Base-by-base conservation (phyloP, 2,888 invertebrate species). In the Prosopocoilus inquinatus region DNA sequence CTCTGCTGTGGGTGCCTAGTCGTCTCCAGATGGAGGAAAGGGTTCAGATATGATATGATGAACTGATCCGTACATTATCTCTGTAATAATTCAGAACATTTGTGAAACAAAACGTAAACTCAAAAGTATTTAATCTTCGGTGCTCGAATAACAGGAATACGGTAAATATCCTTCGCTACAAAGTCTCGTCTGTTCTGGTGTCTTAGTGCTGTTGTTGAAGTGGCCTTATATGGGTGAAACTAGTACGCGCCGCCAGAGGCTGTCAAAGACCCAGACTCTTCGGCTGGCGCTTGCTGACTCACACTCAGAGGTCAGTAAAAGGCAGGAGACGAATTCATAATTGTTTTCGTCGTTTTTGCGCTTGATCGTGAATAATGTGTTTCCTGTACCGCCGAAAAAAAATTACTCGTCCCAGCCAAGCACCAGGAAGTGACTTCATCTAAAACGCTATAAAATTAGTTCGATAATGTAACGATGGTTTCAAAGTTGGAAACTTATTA, bases 251-350 rank as follows among this genome's bases (percentile, higher is more conserved):
- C n/a, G 56, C 56, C 48, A 44, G 36, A 28, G 52, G 56, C 56
- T 32, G 52, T 12, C 44, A 12, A 41, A 49, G 56, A 53, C 56
- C 56, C 56, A 56, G 56, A 56, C 55, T 44, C 43, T 35, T 45
- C 35, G 55, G 48, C 56, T 56, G 56, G 52, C 56, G 52, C 52
- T 39, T 44, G 47, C 47, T 47, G 47, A 47, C 47, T 47, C 47
- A 47, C 15, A 35, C 47, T 20, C 34, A 47, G 35, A 47, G 47
- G 47, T 47, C 47, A 47, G 35, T 47, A 47, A 47, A 47, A 47
- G 41, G 41, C 16, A 16, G 15, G 41, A 41, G 12, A 41, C 41
- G 41, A 13, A 16, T 16, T 41, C 16, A 9, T 15, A 41, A 41
- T 41, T 41, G 41, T 41, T 41, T 41, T 41, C 15, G 41, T 41